Conservation (phyloP, 2,888 invertebrate species). For the Scotopteryx bipunctaria region DNA sequence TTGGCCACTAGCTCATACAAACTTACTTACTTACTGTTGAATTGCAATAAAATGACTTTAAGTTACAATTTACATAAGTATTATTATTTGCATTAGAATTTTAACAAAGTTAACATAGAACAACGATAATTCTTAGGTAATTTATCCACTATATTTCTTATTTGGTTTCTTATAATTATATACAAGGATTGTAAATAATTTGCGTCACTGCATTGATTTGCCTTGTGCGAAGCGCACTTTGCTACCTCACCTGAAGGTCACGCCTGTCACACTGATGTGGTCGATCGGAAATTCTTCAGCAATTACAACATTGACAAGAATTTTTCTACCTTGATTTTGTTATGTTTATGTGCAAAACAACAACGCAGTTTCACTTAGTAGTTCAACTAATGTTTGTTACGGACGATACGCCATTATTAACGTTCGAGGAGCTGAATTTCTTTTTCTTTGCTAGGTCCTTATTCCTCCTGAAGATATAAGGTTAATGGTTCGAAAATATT, state of each 20-base stretch:
- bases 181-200: conserved; percentile 32
- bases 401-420: background rate
- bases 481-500: conserved; percentile 20
- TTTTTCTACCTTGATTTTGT: conserved; percentile 4
- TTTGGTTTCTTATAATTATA: conserved; percentile 28
- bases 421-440: background rate
- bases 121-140: background rate
- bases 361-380: no score
- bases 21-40: no score
- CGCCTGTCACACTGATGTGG: conserved; percentile 49
- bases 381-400: no score
- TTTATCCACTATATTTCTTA: background rate
- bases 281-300: conserved; percentile 56
- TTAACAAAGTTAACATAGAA: no score
- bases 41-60: no score
- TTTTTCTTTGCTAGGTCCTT: background rate
- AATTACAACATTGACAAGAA: conserved; percentile 54
- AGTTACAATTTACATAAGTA: no score
- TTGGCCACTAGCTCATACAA: no score
- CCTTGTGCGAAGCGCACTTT: conserved; percentile 37
- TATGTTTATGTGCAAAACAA: background rate
- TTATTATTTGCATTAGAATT: no score
- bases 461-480: background rate
- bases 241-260: conserved; percentile 60
- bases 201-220: conserved; percentile 36